Base-by-base conservation (phyloP, 2,888 invertebrate species). In the Leistus spinibarbis region DNA sequence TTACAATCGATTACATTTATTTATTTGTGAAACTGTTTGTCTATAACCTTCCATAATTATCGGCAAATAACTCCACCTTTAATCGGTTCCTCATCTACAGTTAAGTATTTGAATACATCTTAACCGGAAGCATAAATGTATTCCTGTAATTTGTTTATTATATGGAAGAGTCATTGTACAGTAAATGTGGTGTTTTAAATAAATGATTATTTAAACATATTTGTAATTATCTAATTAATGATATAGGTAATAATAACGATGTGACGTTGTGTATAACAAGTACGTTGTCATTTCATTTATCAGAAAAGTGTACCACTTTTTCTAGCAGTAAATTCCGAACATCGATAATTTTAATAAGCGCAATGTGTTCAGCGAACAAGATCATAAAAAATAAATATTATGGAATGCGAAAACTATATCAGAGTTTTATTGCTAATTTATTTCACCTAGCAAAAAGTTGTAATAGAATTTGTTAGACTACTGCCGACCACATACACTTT, bases 361-460 rank as follows among this genome's bases (percentile, higher is more conserved):
- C 70, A 53, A 70, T 70, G 70, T 70, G 70, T 70, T 70, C 70
- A 70, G 60, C 63, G 63, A 70, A 70, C 70, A 63, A 54, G 70
- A 10, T 40, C 3, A 40, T 40, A 1, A 40, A 40, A 40, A 70
- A 71, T 63, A 70, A 70, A 62, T 62, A 13, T 16, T 16, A 3
- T 19, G 71, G 71, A 71, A 71, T 71, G 71, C 71, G 71, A 71
- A 71, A 71, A 63, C 64, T 70, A 62, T 71, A 56, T n/a, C n/a
- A 56, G 54, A 71, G 65, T 65, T 71, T 71, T 71, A 71, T 71
- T 65, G 71, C 71, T 71, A 71, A 71, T 71, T 71, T 71, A 71
- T 71, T 71, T 71, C 71, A 56, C 27, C 56, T 24, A 19, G 57
- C 57, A 71, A 71, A 71, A 71, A 71, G 70, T 70, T 63, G 70